Percentiles rank a stretch among this genome's conserved stretches.
Conservation (phyloP, 2,888 invertebrate genomes). For the Drosophila neonasuta region DNA sequence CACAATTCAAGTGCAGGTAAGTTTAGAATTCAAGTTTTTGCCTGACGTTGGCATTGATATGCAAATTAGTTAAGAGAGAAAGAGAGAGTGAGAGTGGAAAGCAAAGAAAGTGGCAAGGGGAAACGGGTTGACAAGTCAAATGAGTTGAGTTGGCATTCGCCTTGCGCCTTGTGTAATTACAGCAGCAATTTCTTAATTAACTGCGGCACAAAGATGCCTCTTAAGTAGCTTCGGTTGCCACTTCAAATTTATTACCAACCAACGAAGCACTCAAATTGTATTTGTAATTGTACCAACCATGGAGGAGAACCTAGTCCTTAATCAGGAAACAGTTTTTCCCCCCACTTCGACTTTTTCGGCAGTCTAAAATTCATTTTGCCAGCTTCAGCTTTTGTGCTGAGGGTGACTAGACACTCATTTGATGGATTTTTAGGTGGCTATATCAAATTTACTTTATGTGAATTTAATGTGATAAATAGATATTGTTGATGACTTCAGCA, state of each 20-base stretch:
- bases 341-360: slow-evolving; percentile 16
- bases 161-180: slow-evolving; percentile 68
- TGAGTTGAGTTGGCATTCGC: slow-evolving; percentile 54
- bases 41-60: slow-evolving; percentile 50
- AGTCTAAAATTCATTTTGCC: slow-evolving; percentile 7
- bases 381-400: too few relatives aligned
- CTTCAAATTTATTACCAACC: slow-evolving; percentile 54
- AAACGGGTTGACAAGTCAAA: slow-evolving; percentile 55
- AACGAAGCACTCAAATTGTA: slow-evolving; percentile 13
- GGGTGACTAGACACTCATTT: not conserved
- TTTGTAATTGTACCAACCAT: slow-evolving; percentile 35
- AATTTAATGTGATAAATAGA: slow-evolving; percentile 2
- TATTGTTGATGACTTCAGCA: not conserved
- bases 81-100: not conserved
- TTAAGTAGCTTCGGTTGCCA: slow-evolving; percentile 56
- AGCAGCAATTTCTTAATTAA: slow-evolving; percentile 73
- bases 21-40: slow-evolving; percentile 21
- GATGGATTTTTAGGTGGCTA: not conserved
- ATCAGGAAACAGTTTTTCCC: slow-evolving; percentile 23
- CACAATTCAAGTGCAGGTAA: slow-evolving; percentile 94
- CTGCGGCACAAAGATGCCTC: slow-evolving; percentile 52
- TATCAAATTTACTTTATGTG: not conserved
- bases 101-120: not conserved
- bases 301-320: slow-evolving; percentile 62
- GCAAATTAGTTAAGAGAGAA: slow-evolving; percentile 52